Evolutionary conservation across 2,113 vertebrate species (phyloP).

Genomic region (Dipodomys merriami): DNA sequence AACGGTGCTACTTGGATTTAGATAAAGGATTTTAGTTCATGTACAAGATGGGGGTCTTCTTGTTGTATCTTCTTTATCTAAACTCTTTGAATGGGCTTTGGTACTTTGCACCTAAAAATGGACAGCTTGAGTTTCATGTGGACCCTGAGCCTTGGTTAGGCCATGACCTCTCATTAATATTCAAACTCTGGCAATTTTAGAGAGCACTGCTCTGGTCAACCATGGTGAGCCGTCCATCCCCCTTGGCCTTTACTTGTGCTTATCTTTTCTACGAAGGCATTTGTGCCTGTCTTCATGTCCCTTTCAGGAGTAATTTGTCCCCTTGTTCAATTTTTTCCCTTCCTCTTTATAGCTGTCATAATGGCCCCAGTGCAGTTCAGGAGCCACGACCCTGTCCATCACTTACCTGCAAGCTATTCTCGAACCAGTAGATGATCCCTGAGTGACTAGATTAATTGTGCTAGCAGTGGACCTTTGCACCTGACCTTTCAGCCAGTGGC

Average conservation of each 20-base stretch:
- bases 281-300: constrained; percentile 75
- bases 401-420: constrained; percentile 68
- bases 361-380: constrained; percentile 63
- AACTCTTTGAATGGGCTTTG: neutral
- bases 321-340: constrained; percentile 68
- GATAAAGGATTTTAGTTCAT: constrained; percentile 22
- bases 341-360: constrained; percentile 71
- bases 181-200: constrained; percentile 59
- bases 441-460: constrained; percentile 68
- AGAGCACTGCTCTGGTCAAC: neutral
- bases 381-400: constrained; percentile 52
- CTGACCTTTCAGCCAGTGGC: constrained; percentile 63
- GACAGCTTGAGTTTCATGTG: neutral
- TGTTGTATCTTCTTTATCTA: neutral
- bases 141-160: neutral
- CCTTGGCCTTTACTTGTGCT: constrained; percentile 62
- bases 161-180: constrained; percentile 63
- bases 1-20: constrained; percentile 25
- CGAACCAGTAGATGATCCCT: neutral
- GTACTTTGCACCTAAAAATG: constrained; percentile 13
- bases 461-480: constrained; percentile 17
- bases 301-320: constrained; percentile 79
- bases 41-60: neutral
- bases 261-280: constrained; percentile 70
- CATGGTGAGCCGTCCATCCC: neutral